Conservation (phyloP, 2,113 vertebrate genomes). For the Puffinus mauretanicus region DNA sequence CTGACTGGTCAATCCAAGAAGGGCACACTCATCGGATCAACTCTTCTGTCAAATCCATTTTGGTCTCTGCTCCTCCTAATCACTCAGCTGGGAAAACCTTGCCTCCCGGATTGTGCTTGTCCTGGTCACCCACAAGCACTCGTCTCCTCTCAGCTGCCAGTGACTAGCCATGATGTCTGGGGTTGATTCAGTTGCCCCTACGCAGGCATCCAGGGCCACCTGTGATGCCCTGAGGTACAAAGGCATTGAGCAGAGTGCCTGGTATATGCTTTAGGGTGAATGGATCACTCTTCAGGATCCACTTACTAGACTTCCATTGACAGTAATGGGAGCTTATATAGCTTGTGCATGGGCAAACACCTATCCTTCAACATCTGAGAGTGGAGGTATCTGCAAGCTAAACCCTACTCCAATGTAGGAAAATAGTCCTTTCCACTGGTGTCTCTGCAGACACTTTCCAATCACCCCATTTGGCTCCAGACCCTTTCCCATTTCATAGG, state of each 20-base stretch:
- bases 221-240: not conserved
- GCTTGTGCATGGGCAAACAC: not conserved
- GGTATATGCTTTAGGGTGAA: not conserved
- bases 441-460: not conserved
- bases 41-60: not conserved
- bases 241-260: not conserved
- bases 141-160: not conserved
- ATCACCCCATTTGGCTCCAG: not conserved
- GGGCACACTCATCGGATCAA: not conserved
- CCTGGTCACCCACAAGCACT: not conserved
- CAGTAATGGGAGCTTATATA: not conserved
- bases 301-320: not conserved
- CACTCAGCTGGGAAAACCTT: not conserved
- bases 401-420: not conserved
- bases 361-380: not conserved
- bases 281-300: not conserved
- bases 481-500: not conserved
- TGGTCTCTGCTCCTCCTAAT: not conserved
- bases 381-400: not conserved
- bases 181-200: not conserved
- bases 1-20: not conserved
- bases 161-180: not conserved
- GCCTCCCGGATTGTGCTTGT: not conserved
- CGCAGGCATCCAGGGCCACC: not conserved
- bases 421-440: not conserved